Conservation (phyloP, 1,140 invertebrate genomes). For the Gryllus bimaculatus region DNA sequence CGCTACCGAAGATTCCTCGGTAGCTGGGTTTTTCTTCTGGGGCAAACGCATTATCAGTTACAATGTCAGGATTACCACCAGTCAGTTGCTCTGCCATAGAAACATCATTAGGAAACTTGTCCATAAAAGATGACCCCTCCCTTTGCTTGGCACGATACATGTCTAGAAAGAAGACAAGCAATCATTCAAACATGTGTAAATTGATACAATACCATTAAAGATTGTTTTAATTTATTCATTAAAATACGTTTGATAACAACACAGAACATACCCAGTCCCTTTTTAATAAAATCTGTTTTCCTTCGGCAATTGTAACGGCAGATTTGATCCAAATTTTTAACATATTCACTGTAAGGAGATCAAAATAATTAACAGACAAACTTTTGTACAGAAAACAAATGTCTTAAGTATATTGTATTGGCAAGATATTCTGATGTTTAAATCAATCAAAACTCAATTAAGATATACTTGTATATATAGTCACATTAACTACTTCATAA, state of each 20-base stretch:
- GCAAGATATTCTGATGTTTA: too few relatives aligned
- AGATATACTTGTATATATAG: too few relatives aligned
- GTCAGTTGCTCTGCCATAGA: constrained; percentile 55
- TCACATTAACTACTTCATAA: too few relatives aligned
- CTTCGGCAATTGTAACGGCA: constrained; percentile 63
- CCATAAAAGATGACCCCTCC: constrained; percentile 46
- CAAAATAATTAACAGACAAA: constrained; percentile 22
- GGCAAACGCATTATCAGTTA: constrained; percentile 46
- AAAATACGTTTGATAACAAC: too few relatives aligned
- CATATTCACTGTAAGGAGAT: constrained; percentile 59
- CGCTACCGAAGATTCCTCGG: constrained; percentile 43
- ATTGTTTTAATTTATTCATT: background rate
- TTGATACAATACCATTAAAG: background rate
- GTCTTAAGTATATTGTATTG: background rate
- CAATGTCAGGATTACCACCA: constrained; percentile 50
- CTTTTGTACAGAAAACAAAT: constrained; percentile 14
- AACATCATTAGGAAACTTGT: constrained; percentile 64
- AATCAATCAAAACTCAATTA: too few relatives aligned
- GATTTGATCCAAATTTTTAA: constrained; percentile 58
- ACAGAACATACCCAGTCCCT: constrained; percentile 58
- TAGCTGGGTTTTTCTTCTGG: constrained; percentile 48
- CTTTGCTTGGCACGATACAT: constrained; percentile 47
- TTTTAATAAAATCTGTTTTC: constrained; percentile 70
- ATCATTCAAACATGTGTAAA: background rate
- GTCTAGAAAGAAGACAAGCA: constrained; percentile 34